Percentiles rank a stretch among this genome's conserved stretches.
Evolutionary conservation across 2,797 vertebrate species (phyloP).

Genomic region (Oreochromis grahami): DNA sequence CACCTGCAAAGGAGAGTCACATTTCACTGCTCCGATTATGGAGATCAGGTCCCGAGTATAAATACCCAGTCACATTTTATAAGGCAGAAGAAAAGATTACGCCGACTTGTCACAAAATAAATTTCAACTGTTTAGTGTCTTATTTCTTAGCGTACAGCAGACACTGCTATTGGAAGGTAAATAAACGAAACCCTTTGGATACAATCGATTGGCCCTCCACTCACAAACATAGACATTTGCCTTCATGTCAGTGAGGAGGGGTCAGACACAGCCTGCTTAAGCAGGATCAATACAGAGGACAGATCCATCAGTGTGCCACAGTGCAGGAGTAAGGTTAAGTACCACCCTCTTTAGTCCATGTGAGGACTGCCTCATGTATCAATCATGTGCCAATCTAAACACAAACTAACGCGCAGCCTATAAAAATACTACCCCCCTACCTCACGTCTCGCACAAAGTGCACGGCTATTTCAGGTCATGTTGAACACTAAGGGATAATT

Average conservation of each 20-base stretch:
- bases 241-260: conserved; percentile 23
- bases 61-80: conserved; percentile 19
- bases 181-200: conserved; percentile 42
- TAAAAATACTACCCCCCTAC: neutral
- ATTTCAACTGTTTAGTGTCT: neutral
- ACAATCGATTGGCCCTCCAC: conserved; percentile 33
- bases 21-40: conserved; percentile 48
- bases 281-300: conserved; percentile 16
- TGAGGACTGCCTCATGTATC: conserved; percentile 10
- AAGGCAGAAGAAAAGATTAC: neutral
- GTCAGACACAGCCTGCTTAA: neutral
- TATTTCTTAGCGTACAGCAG: neutral
- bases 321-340: conserved; percentile 3
- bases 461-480: conserved; percentile 8
- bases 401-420: neutral
- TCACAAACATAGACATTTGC: conserved; percentile 41
- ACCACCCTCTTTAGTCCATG: neutral
- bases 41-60: conserved; percentile 35
- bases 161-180: conserved; percentile 23
- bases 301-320: conserved; percentile 38
- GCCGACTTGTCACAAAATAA: neutral
- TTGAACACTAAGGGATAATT: conserved; percentile 6
- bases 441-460: neutral
- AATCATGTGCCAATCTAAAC: conserved; percentile 2
- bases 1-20: conserved; percentile 18